Conservation (phyloP, 1,140 invertebrate genomes). For the Sminthurides bifidus region DNA sequence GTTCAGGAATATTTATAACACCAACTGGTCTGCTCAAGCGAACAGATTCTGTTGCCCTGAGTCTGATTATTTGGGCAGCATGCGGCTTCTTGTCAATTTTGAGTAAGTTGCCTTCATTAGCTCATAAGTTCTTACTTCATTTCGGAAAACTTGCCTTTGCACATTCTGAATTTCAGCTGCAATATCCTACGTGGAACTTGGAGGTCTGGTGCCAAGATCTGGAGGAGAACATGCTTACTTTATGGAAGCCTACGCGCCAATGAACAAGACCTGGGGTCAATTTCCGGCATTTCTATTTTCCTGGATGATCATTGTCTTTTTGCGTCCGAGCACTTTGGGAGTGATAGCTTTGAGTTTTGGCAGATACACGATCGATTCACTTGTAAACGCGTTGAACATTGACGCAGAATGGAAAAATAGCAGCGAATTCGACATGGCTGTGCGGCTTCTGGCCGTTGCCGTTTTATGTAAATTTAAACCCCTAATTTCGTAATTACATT, state of each 20-base stretch:
- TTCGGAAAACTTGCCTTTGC: no score
- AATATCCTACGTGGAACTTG: conserved; percentile 13
- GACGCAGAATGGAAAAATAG: no score
- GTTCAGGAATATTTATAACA: conserved; percentile 81
- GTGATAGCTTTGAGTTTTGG: conserved; percentile 12
- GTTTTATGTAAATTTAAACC: no score
- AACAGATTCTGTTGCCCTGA: conserved; percentile 70
- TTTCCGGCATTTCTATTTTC: no score
- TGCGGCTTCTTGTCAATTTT: no score
- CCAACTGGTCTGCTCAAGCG: conserved; percentile 64
- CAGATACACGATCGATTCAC: neutral
- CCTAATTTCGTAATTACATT: no score
- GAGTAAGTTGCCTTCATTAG: conserved; percentile 69
- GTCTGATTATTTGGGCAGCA: conserved; percentile 67
- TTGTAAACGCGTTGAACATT: conserved; percentile 31
- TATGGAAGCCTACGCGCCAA: conserved; percentile 53
- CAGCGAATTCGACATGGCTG: no score
- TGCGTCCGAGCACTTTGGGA: conserved; percentile 35
- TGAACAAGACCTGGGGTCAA: conserved; percentile 56
- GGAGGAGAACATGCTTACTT: conserved; percentile 73
- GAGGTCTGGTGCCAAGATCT: conserved; percentile 56
- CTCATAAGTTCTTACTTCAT: conserved; percentile 36
- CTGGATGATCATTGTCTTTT: conserved; percentile 45
- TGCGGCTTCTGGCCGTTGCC: no score
- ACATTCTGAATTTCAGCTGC: conserved; percentile 3